Evolutionary conservation across 2,113 vertebrate species (phyloP).

Genomic region (Anseranas semipalmata): DNA sequence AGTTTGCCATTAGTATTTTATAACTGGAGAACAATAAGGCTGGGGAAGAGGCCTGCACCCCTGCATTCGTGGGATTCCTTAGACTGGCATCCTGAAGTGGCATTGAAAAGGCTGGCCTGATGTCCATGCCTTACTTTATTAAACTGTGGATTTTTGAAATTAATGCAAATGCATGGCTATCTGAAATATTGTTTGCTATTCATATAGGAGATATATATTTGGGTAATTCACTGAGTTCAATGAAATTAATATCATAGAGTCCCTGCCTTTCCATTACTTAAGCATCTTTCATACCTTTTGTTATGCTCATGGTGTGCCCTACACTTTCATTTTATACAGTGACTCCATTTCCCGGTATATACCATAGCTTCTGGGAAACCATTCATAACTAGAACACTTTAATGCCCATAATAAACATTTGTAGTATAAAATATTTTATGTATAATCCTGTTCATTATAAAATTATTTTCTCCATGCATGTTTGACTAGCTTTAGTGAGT

Average conservation of each 20-base stretch:
- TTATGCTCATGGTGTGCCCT: background rate
- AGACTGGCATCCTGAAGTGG: background rate
- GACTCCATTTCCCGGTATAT: background rate
- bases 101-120: background rate
- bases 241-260: background rate
- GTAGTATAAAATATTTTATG: background rate
- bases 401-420: conserved; percentile 1
- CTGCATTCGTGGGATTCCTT: background rate
- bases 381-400: background rate
- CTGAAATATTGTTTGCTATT: background rate
- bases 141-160: background rate
- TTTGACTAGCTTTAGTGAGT: background rate
- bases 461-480: background rate
- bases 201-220: background rate
- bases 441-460: background rate
- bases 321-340: background rate
- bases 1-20: background rate
- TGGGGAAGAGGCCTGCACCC: background rate
- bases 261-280: background rate
- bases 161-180: background rate
- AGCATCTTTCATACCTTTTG: background rate
- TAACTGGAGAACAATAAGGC: rapidly evolving
- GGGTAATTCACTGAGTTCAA: background rate
- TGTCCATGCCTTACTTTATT: background rate
- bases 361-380: background rate